Conservation (phyloP, 1,140 invertebrate genomes). For the Drosophila tropicalis region DNA sequence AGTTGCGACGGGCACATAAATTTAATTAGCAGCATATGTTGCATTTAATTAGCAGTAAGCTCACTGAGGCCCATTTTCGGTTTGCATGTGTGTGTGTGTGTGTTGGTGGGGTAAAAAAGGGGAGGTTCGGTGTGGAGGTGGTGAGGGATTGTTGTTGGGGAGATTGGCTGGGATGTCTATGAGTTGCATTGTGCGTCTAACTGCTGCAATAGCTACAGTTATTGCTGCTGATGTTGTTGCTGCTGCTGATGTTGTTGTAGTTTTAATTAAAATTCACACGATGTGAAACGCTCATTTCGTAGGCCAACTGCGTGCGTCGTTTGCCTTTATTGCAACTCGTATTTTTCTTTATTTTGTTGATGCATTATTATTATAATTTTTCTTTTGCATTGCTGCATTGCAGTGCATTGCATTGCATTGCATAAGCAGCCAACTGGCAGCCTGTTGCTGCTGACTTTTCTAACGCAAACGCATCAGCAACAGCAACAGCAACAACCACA, state of each 20-base stretch:
- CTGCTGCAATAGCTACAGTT: slow-evolving; percentile 35
- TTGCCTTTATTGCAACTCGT: slow-evolving; percentile 63
- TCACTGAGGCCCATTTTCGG: slow-evolving; percentile 34
- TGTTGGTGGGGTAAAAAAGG: not conserved
- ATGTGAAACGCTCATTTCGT: slow-evolving; percentile 76
- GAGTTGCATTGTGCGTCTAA: slow-evolving; percentile 41
- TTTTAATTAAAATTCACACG: slow-evolving; percentile 80
- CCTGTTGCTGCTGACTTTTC: slow-evolving; percentile 67
- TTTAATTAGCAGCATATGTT: slow-evolving; percentile 80
- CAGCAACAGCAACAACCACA: slow-evolving; percentile 4
- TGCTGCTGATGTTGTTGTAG: slow-evolving; percentile 28
- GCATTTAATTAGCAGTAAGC: slow-evolving; percentile 80
- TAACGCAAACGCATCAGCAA: slow-evolving; percentile 51
- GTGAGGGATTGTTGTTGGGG: too few species aligned
- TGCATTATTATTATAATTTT: slow-evolving; percentile 73
- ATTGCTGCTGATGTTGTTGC: slow-evolving; percentile 15
- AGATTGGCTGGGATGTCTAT: slow-evolving; percentile 32
- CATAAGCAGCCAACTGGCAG: slow-evolving; percentile 56
- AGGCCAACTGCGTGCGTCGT: slow-evolving; percentile 72
- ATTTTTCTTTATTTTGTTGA: slow-evolving; percentile 59
- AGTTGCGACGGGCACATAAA: slow-evolving; percentile 77
- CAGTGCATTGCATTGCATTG: slow-evolving; percentile 51
- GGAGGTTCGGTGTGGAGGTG: too few species aligned
- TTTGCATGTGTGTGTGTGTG: not conserved
- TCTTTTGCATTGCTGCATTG: slow-evolving; percentile 30